Evolutionary conservation across 1,140 invertebrate species (phyloP), one percentile per base, ranked within the genome.

Genomic region (Physella acuta): DNA sequence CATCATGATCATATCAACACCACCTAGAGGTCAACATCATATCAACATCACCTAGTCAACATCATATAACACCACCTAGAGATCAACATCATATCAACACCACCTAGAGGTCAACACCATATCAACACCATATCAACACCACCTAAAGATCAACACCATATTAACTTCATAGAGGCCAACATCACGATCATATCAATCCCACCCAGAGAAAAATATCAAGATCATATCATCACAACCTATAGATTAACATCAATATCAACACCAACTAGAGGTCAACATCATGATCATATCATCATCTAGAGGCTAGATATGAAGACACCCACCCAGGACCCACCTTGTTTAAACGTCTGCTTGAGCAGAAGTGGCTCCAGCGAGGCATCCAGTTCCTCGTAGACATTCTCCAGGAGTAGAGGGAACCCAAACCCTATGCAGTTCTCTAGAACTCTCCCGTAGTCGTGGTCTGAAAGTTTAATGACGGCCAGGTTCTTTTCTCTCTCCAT

Each of bases 401-500:
- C 85, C 63, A 86, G 75, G 20, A 86, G 75, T 36, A 84, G 60
- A 8, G 84, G 84, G 71, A 84, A 80, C 37, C 85, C 85, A 71
- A 85, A 85, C n/a, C 77, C 75, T 66, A 86, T 79, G 68, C 81
- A 80, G 73, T 85, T 84, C 76, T 86, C 84, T 63, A 86, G 71
- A 8, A 73, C 80, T 49, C 84, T 73, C 80, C 84, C 82, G 71
- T 80, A 85, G 73, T 86, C 83, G 8, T 71, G 61, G 66, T 85
- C 82, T 8, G 82, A 82, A 60, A 85, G 76, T 67, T 85, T 85
- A 60, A 85, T 82, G 3, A 85, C 76, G 0, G 79, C 75, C 31
- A 85, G 68, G 51, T 76, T 79, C 64, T 78, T 75, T 14, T 83
- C 81, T 69, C 82, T 94, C 82, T 97, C 94, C 90, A 94, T 92